phyloP scores from a whole-genome alignment of 2,113 vertebrate genomes.

The Pogona vitticeps region DNA sequence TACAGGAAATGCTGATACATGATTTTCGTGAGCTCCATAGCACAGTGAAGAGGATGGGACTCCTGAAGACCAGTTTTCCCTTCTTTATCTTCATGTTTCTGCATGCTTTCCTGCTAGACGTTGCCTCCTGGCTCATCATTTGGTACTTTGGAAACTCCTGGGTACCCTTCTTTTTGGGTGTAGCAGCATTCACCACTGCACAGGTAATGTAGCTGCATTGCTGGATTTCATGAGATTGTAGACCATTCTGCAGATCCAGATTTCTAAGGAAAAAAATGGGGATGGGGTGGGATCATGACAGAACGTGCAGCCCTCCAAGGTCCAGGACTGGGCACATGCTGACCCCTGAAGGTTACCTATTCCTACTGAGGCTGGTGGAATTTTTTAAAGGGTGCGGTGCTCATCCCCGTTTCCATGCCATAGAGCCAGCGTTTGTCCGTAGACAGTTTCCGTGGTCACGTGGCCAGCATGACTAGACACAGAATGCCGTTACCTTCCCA shows the following conservation, averaged over 20 bases:
- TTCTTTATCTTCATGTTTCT: slow-evolving; percentile 70
- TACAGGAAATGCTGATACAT: slow-evolving; percentile 59
- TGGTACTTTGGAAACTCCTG: slow-evolving; percentile 65
- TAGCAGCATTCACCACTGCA: slow-evolving; percentile 58
- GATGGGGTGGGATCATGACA: too few species aligned
- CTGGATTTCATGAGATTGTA: not conserved
- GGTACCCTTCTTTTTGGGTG: slow-evolving; percentile 59
- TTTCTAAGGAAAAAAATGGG: too few species aligned
- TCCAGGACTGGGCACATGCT: too few species aligned
- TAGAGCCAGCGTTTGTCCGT: too few species aligned
- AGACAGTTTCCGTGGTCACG: too few species aligned
- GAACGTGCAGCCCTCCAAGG: too few species aligned
- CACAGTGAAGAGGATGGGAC: slow-evolving; percentile 65
- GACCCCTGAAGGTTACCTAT: too few species aligned
- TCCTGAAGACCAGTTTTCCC: slow-evolving; percentile 58
- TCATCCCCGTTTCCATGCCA: too few species aligned
- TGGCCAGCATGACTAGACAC: too few species aligned
- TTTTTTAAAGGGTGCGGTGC: too few species aligned
- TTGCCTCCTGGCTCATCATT: slow-evolving; percentile 65
- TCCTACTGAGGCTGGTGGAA: too few species aligned
- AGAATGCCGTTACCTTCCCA: too few species aligned
- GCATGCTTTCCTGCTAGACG: slow-evolving; percentile 72
- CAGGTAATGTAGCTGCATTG: slow-evolving; percentile 59
- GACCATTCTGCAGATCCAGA: not conserved
- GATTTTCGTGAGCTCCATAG: slow-evolving; percentile 72